Conservation (phyloP, 2,113 vertebrate genomes). For the Noctilio leporinus region DNA sequence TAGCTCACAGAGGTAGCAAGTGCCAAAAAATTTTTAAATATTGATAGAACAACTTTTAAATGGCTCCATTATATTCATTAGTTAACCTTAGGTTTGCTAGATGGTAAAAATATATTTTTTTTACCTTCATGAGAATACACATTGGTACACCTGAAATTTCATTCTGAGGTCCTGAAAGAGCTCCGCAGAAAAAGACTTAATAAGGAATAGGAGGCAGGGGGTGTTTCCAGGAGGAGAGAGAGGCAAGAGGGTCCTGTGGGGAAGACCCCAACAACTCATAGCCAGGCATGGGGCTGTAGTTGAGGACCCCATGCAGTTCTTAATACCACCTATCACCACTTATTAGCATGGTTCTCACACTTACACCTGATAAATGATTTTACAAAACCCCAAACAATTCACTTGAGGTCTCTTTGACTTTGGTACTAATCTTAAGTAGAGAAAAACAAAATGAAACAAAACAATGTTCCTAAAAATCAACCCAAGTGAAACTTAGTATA, state of each 20-base stretch:
- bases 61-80: neutral
- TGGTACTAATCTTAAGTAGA: slow-evolving; percentile 29
- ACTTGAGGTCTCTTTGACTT: neutral
- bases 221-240: neutral
- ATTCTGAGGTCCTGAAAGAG: neutral
- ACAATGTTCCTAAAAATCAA: slow-evolving; percentile 27
- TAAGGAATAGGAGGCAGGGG: neutral
- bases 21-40: neutral
- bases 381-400: neutral
- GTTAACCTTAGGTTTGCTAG: neutral
- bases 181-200: neutral
- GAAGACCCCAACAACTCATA: neutral
- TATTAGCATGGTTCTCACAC: neutral
- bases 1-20: neutral
- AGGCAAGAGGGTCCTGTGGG: neutral
- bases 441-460: neutral
- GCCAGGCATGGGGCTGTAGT: neutral
- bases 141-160: neutral
- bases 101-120: neutral
- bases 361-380: neutral
- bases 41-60: neutral
- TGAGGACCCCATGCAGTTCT: neutral
- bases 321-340: neutral
- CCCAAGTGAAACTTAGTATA: neutral
- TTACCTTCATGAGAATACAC: neutral